These are phyloP conservation scores for Proteles cristata DNA, from an alignment of 2,113 vertebrate genomes.

Conservation along the genomic window DNA sequence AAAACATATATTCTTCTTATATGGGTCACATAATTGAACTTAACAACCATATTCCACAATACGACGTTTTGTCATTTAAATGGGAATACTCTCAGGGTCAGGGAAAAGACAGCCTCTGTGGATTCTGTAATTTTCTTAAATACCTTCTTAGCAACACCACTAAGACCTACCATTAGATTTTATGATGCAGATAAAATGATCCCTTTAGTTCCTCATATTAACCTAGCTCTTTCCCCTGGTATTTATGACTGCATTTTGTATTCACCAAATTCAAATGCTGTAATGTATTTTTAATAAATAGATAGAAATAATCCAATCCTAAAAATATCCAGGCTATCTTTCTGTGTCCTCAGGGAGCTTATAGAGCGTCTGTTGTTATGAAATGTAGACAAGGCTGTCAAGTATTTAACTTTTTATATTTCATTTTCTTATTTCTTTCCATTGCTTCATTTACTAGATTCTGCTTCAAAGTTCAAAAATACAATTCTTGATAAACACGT, in stretches of 20 bases:
- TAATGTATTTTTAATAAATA: slow-evolving; percentile 3
- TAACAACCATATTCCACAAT: background rate
- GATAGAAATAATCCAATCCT: slow-evolving; percentile 16
- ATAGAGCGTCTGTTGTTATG: background rate
- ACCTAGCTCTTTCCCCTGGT: background rate
- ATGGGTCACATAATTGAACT: background rate
- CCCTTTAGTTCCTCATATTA: background rate
- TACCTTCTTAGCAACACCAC: background rate
- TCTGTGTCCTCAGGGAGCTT: background rate
- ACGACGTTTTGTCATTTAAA: background rate
- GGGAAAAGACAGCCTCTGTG: background rate
- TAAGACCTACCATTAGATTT: background rate
- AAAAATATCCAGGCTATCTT: slow-evolving; percentile 31
- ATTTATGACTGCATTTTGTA: slow-evolving; percentile 19
- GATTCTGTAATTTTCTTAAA: background rate
- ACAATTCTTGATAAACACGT: background rate
- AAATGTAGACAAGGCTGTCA: background rate
- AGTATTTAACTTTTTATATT: background rate
- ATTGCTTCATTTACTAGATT: background rate
- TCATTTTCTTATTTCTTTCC: background rate
- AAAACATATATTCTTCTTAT: background rate
- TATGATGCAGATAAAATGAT: background rate
- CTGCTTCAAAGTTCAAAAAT: background rate
- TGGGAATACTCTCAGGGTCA: background rate
- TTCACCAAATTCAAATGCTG: slow-evolving; percentile 16